Evolutionary conservation across 2,113 vertebrate species (phyloP).

Genomic region (Pelecanoides urinatrix): DNA sequence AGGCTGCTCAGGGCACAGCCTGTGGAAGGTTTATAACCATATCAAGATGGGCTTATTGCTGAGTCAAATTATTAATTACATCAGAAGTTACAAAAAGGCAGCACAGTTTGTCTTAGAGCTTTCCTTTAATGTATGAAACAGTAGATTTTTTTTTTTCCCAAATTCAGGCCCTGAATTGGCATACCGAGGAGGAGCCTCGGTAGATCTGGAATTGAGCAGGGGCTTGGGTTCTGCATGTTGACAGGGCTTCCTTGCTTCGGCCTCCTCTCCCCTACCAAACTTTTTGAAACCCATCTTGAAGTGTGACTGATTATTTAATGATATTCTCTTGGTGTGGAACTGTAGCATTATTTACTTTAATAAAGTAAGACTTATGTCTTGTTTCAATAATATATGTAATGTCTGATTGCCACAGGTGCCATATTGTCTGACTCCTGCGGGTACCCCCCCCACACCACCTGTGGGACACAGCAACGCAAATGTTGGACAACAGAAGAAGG

Average conservation of each 20-base stretch:
- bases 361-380: not conserved
- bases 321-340: not conserved
- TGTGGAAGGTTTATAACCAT: not conserved
- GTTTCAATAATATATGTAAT: not conserved
- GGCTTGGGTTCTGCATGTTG: not conserved
- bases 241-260: not conserved
- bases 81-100: not conserved
- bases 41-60: not conserved
- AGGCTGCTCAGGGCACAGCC: not conserved
- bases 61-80: not conserved
- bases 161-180: not conserved
- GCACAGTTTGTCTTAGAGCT: not conserved
- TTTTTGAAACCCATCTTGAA: not conserved
- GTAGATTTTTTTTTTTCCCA: too few relatives aligned
- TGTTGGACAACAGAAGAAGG: not conserved
- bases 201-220: not conserved
- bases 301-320: not conserved
- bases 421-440: not conserved
- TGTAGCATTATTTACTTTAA: not conserved
- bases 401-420: not conserved
- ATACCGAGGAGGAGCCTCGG: not conserved
- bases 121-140: not conserved
- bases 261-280: not conserved
- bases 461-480: not conserved
- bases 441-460: not conserved